phyloP scores from a whole-genome alignment of 2,888 invertebrate genomes.

The Eupithecia tripunctaria region DNA sequence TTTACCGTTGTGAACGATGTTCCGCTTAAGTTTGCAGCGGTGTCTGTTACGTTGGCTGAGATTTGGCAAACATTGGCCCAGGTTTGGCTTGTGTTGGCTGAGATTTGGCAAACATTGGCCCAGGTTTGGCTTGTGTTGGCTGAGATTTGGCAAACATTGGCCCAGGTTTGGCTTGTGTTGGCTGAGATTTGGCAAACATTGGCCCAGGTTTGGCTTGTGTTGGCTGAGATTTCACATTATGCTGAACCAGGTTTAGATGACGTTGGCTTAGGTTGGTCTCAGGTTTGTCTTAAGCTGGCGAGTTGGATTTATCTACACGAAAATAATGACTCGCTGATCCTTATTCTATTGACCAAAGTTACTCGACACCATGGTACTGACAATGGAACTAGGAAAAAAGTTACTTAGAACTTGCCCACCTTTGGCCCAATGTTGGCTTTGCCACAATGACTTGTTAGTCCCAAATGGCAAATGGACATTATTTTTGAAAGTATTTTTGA shows the following conservation, averaged over 20 bases:
- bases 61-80: background rate
- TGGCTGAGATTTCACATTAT: background rate
- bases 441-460: background rate
- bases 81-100: background rate
- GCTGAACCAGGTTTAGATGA: background rate
- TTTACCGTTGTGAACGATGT: background rate
- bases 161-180: background rate
- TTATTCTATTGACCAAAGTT: background rate
- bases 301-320: background rate
- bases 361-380: background rate
- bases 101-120: background rate
- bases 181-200: background rate
- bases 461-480: background rate
- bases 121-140: background rate
- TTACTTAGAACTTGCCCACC: background rate
- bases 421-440: background rate
- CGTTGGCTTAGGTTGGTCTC: background rate
- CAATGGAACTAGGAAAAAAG: background rate
- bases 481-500: background rate
- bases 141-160: background rate
- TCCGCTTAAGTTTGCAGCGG: background rate
- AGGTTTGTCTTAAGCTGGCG: background rate
- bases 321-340: background rate
- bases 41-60: background rate
- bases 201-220: background rate